A percentile compares a stretch with the other conserved stretches of the same genome.
These are phyloP conservation scores for Crax fasciolata DNA, from an alignment of 2,797 vertebrate species.

Conservation along the genomic window DNA sequence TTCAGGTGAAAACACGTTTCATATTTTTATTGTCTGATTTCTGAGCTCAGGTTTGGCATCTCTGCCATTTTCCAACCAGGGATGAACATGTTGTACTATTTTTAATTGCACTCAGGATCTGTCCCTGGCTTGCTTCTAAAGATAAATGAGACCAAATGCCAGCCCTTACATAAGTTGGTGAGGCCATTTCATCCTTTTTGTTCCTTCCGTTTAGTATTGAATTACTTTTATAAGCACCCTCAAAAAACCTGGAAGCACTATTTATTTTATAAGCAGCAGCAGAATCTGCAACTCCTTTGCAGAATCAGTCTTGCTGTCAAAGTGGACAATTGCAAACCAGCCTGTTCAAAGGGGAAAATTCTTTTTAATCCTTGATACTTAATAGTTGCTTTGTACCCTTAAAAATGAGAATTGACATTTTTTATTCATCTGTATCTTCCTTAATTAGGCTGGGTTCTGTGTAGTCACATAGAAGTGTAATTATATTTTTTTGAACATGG, in stretches of 20 bases:
- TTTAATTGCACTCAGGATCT: background rate
- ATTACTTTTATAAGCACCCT: background rate
- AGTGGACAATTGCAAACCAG: background rate
- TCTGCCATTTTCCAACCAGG: background rate
- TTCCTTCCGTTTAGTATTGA: background rate
- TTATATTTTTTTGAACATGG: rapidly evolving
- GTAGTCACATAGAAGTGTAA: background rate
- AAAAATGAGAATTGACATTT: background rate
- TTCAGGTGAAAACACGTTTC: background rate
- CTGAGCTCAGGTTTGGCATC: constrained; percentile 5
- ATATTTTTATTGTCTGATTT: constrained; percentile 39
- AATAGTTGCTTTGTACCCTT: background rate
- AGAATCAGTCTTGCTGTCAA: background rate
- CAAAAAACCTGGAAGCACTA: background rate
- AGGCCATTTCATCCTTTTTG: background rate
- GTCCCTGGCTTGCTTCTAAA: constrained; percentile 44
- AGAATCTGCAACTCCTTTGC: background rate
- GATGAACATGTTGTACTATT: constrained; percentile 48
- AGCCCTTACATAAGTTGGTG: constrained; percentile 38
- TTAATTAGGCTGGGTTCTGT: background rate
- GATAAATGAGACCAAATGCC: constrained; percentile 37
- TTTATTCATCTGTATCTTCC: background rate
- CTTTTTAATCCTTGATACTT: background rate
- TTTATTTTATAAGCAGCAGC: background rate
- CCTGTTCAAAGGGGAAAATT: rapidly evolving